phyloP scores from a whole-genome alignment of 2,888 invertebrate genomes.

The Scaeva pyrastri region DNA sequence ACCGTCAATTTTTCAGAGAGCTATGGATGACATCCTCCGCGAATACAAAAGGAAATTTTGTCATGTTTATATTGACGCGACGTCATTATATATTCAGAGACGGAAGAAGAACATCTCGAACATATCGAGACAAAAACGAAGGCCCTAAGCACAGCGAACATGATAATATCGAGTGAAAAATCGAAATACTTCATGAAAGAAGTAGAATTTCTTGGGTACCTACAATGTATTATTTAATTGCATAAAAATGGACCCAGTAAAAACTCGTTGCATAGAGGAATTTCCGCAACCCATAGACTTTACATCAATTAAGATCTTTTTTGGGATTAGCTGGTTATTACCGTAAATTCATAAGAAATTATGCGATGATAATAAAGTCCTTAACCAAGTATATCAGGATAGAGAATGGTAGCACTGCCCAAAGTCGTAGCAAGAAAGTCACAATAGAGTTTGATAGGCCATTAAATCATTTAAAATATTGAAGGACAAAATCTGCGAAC shows the following conservation, averaged over 20 bases:
- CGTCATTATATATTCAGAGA: constrained; percentile 37
- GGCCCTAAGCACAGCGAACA: too few species aligned
- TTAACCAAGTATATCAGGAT: constrained; percentile 15
- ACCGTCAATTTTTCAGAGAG: too few species aligned
- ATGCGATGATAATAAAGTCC: constrained; percentile 14
- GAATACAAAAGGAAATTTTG: constrained; percentile 23
- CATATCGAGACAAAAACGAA: too few species aligned
- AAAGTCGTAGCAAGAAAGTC: constrained; percentile 25
- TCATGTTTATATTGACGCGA: constrained; percentile 35
- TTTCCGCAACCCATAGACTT: constrained; percentile 20
- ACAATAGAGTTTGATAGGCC: constrained; percentile 22
- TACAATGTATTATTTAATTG: too few species aligned
- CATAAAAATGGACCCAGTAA: too few species aligned
- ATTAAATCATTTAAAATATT: constrained; percentile 20
- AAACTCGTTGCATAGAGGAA: too few species aligned
- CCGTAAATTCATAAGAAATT: too few species aligned
- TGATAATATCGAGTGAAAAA: too few species aligned
- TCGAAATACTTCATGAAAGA: too few species aligned
- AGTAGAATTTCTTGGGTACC: too few species aligned
- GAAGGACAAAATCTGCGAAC: constrained; percentile 29
- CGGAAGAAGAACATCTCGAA: too few species aligned
- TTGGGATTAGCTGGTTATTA: constrained; percentile 49
- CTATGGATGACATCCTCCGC: too few species aligned
- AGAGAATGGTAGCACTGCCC: constrained; percentile 21
- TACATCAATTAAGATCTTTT: constrained; percentile 30